These are phyloP conservation scores for Anguilla obscura DNA, from an alignment of 2,797 vertebrate species.

Conservation along the genomic window DNA sequence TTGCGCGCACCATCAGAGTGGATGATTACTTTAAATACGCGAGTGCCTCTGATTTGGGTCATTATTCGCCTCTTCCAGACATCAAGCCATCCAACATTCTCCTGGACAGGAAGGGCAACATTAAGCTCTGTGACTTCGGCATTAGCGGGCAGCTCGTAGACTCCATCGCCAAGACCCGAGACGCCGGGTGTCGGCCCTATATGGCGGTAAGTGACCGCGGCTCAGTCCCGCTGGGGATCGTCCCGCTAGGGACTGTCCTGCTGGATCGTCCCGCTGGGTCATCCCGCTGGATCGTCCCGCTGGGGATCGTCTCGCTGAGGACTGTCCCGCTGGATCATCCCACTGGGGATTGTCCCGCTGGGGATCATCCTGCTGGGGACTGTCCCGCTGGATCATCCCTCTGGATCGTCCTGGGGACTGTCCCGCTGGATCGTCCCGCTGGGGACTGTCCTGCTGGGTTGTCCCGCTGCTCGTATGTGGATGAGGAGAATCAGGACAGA, in stretches of 20 bases:
- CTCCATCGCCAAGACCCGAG: slow-evolving; percentile 96
- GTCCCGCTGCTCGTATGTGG: too few relatives aligned
- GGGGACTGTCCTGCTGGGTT: too few relatives aligned
- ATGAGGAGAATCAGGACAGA: too few relatives aligned
- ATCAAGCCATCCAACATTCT: slow-evolving; percentile 99
- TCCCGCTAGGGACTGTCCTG: not conserved
- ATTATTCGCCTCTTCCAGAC: slow-evolving; percentile 69
- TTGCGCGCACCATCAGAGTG: too few relatives aligned
- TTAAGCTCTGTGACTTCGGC: slow-evolving; percentile 97
- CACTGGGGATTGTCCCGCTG: too few relatives aligned
- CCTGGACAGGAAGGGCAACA: slow-evolving; percentile 97
- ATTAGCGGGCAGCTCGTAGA: slow-evolving; percentile 98
- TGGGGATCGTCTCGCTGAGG: too few relatives aligned
- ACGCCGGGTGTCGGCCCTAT: slow-evolving; percentile 93
- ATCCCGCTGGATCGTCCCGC: too few relatives aligned
- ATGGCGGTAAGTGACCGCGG: slow-evolving; percentile 85
- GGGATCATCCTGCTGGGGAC: too few relatives aligned
- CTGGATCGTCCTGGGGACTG: too few relatives aligned
- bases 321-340: not conserved
- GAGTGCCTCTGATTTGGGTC: not conserved
- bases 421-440: too few relatives aligned
- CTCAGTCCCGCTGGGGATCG: not conserved
- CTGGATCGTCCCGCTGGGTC: not conserved
- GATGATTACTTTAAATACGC: not conserved
- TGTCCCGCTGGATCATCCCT: too few relatives aligned